phyloP scores from a whole-genome alignment of 1,140 invertebrate genomes.

The Diploscapter pachys region DNA sequence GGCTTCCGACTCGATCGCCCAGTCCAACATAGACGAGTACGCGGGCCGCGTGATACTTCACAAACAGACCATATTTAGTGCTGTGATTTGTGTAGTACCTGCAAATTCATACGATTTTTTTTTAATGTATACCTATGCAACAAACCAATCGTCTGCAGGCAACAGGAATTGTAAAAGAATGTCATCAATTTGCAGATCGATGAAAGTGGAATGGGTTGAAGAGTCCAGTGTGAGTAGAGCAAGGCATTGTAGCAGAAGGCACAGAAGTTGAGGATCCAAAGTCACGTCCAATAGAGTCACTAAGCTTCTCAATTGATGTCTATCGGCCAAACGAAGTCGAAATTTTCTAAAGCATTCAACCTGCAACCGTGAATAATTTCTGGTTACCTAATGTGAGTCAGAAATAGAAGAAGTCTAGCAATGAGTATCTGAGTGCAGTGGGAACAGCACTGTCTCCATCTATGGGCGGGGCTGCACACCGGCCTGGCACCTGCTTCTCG shows the following conservation, averaged over 20 bases:
- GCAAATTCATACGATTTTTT: constrained; percentile 25
- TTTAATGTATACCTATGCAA: constrained; percentile 2
- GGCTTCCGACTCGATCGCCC: constrained; percentile 63
- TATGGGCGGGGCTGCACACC: constrained; percentile 57
- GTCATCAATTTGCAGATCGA: constrained; percentile 69
- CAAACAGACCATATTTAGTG: constrained; percentile 70
- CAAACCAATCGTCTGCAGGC: constrained; percentile 70
- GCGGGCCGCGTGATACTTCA: constrained; percentile 72
- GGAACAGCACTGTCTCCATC: constrained; percentile 68
- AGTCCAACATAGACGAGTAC: constrained; percentile 69
- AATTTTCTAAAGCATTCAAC: constrained; percentile 45
- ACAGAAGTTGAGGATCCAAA: constrained; percentile 67
- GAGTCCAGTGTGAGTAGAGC: constrained; percentile 68
- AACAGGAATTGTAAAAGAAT: constrained; percentile 70
- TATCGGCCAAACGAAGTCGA: constrained; percentile 46
- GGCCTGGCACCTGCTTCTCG: constrained; percentile 65
- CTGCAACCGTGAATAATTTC: not conserved
- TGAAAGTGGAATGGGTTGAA: constrained; percentile 64
- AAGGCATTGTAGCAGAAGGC: constrained; percentile 69
- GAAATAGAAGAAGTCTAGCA: constrained; percentile 37
- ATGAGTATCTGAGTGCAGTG: constrained; percentile 69
- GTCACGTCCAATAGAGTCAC: constrained; percentile 53
- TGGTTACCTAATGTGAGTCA: constrained; percentile 30
- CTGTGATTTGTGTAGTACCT: constrained; percentile 72
- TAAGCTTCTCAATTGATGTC: constrained; percentile 49